A percentile compares a stretch with the other conserved stretches of the same genome.
These are phyloP conservation scores for Tinea semifulvella DNA, from an alignment of 2,888 invertebrate genomes.

Conservation along the genomic window DNA sequence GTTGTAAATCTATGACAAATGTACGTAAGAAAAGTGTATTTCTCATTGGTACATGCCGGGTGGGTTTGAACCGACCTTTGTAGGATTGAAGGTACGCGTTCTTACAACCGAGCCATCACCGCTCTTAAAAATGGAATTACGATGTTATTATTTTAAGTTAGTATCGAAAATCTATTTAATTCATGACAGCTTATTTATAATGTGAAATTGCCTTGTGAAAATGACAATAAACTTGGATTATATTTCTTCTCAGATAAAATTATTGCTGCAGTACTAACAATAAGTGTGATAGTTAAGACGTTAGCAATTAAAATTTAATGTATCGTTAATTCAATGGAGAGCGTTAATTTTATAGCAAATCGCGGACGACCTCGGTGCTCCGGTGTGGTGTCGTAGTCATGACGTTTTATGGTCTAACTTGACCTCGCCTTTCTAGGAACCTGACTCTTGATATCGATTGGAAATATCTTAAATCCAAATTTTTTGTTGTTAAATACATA, in stretches of 20 bases:
- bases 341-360: slow-evolving; percentile 11
- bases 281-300: slow-evolving; percentile 1
- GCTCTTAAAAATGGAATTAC: too few species aligned
- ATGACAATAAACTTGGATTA: neutral
- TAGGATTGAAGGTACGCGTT: too few species aligned
- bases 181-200: too few species aligned
- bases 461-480: neutral
- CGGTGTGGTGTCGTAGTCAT: neutral
- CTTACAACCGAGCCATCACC: too few species aligned
- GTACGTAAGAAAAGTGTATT: too few species aligned
- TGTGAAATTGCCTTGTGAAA: slow-evolving; percentile 3
- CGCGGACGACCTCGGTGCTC: slow-evolving; percentile 11
- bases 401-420: slow-evolving; percentile 11
- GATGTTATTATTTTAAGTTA: too few species aligned
- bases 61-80: too few species aligned
- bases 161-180: too few species aligned
- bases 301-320: slow-evolving; percentile 12
- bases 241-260: slow-evolving; percentile 1
- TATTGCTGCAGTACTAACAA: neutral
- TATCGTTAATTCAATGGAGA: slow-evolving; percentile 4
- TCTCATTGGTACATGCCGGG: too few species aligned
- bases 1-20: too few species aligned
- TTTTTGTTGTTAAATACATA: too few species aligned
- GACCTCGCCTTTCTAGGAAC: slow-evolving; percentile 1
- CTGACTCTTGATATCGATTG: neutral